These are phyloP conservation scores for Marmota flaviventris DNA, from an alignment of 2,113 vertebrate species.

Conservation along the genomic window DNA sequence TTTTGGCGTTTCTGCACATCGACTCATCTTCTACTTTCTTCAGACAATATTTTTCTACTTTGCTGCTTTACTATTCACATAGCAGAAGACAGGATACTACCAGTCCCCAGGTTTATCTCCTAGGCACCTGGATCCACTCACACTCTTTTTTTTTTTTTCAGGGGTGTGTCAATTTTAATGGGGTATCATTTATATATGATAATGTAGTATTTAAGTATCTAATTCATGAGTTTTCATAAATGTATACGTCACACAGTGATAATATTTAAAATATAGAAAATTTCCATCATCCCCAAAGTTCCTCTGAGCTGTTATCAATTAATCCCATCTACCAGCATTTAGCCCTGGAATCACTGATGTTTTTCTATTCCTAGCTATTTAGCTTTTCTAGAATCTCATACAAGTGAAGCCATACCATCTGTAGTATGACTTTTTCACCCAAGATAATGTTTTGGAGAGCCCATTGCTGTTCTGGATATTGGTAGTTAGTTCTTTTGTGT, in stretches of 20 bases:
- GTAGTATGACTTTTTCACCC: background rate
- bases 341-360: background rate
- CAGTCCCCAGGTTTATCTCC: background rate
- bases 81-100: background rate
- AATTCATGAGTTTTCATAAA: slow-evolving; percentile 21
- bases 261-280: background rate
- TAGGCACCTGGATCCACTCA: too few relatives aligned
- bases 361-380: background rate
- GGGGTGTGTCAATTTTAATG: background rate
- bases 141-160: background rate
- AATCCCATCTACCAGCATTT: background rate
- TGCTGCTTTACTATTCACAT: background rate
- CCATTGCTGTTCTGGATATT: background rate
- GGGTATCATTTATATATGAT: background rate
- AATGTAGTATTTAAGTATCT: background rate
- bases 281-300: background rate
- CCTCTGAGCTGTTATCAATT: background rate
- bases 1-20: background rate
- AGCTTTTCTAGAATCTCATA: slow-evolving; percentile 36
- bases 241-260: background rate
- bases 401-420: background rate
- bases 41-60: background rate
- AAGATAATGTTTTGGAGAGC: background rate
- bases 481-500: background rate
- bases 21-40: background rate